phyloP scores from a whole-genome alignment of 2,888 invertebrate genomes.

The Helobdella robusta region DNA sequence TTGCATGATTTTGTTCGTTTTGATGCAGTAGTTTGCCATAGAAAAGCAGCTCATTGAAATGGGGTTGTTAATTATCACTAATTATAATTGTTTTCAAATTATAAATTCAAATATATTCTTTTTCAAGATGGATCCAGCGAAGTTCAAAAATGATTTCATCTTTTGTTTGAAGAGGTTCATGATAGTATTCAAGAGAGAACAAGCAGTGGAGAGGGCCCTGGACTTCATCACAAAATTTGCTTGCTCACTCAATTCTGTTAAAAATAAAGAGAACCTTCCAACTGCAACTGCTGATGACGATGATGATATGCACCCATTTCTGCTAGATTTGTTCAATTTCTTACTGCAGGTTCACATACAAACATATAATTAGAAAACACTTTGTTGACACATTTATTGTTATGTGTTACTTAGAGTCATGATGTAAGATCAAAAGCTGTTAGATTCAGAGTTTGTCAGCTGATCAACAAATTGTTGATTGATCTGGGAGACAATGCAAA shows the following conservation, averaged over 20 bases:
- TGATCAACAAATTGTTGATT: constrained; percentile 65
- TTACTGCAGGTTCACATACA: constrained; percentile 33
- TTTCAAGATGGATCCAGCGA: constrained; percentile 56
- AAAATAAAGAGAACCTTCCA: neutral
- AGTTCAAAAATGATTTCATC: constrained; percentile 60
- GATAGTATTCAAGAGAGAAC: constrained; percentile 60
- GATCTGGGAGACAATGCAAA: constrained; percentile 67
- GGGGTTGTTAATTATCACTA: too few relatives aligned
- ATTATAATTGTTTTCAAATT: too few relatives aligned
- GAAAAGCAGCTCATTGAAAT: too few relatives aligned
- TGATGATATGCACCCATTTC: constrained; percentile 52
- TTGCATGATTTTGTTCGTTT: too few relatives aligned
- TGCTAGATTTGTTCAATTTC: constrained; percentile 54
- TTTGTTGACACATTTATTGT: neutral
- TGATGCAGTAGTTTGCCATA: too few relatives aligned
- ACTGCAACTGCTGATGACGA: constrained; percentile 8
- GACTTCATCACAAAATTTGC: constrained; percentile 66
- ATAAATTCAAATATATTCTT: too few relatives aligned
- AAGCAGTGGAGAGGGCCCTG: constrained; percentile 61
- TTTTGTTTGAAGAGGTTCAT: constrained; percentile 60
- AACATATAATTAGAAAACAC: too few relatives aligned
- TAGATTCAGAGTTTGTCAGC: constrained; percentile 67
- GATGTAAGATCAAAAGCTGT: constrained; percentile 54
- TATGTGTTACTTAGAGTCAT: constrained; percentile 39
- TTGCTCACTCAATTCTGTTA: constrained; percentile 51